These are phyloP conservation scores for Montipora capricornis DNA, from an alignment of 64 coral and sea anemone species.

Conservation along the genomic window DNA sequence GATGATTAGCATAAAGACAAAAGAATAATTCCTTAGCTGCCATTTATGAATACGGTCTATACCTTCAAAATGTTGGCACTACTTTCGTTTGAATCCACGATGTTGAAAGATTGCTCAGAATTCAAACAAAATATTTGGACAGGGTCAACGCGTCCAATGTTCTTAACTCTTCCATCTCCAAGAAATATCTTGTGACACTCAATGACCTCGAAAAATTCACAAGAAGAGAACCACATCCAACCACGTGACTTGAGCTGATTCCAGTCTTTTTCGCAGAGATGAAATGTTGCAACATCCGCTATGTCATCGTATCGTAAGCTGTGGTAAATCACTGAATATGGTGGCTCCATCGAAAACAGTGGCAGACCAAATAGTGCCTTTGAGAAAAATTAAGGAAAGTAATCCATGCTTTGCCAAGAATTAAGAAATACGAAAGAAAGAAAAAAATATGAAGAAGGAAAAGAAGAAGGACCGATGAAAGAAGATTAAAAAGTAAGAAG, in stretches of 20 bases:
- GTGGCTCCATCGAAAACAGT: not conserved
- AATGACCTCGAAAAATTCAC: not conserved
- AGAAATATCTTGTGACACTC: slow-evolving; percentile 4
- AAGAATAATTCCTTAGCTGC: no score
- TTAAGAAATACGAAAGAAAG: no score
- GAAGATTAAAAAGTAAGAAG: no score
- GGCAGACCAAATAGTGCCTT: not conserved
- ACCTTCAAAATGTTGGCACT: slow-evolving; percentile 31
- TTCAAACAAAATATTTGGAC: slow-evolving; percentile 36
- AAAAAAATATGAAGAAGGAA: no score
- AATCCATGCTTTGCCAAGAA: not conserved
- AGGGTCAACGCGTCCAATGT: slow-evolving; percentile 25
- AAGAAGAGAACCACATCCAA: not conserved
- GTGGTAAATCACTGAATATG: slow-evolving; percentile 27
- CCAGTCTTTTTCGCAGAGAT: slow-evolving; percentile 62
- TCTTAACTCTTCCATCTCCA: not conserved
- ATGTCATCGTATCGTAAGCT: slow-evolving; percentile 56
- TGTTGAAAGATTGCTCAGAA: slow-evolving; percentile 17
- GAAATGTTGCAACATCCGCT: slow-evolving; percentile 22
- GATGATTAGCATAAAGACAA: no score
- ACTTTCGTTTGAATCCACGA: not conserved
- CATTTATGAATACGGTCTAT: no score
- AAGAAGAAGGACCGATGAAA: no score
- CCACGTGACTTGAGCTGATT: not conserved
- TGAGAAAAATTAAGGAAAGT: not conserved